These are phyloP conservation scores for Coregonus suidteri DNA, from an alignment of 2,797 vertebrate genomes.

Conservation along the genomic window DNA sequence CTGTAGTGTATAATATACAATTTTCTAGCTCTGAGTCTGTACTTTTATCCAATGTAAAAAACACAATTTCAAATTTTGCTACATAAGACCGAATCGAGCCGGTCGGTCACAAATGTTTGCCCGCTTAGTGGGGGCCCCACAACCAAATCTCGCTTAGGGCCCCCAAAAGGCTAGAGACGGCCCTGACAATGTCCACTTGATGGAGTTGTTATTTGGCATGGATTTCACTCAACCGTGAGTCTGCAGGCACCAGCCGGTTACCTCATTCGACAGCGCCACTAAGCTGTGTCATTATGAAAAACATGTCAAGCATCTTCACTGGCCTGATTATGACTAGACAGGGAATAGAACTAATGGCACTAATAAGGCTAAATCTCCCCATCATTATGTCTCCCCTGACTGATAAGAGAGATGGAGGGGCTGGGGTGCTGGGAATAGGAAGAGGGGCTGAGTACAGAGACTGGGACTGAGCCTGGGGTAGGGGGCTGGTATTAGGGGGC, in stretches of 20 bases:
- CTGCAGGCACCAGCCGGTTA: constrained; percentile 18
- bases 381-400: constrained; percentile 71
- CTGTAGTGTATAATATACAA: no score
- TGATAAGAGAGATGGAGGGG: constrained; percentile 48
- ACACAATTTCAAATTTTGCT: no score
- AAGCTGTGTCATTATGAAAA: constrained; percentile 55
- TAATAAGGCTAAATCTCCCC: constrained; percentile 71
- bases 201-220: background rate
- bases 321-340: constrained; percentile 60
- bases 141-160: no score
- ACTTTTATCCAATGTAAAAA: no score
- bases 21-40: no score
- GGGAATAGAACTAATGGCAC: constrained; percentile 67
- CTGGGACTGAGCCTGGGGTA: background rate
- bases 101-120: no score
- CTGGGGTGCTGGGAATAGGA: no score
- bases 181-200: constrained; percentile 9
- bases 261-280: constrained; percentile 38
- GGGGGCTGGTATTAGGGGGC: background rate
- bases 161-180: background rate
- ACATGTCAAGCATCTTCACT: constrained; percentile 64
- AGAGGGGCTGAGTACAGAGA: no score
- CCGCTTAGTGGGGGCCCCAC: no score
- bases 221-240: background rate
- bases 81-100: no score